Evolutionary conservation across 2,113 vertebrate genomes (phyloP).

Genomic region (Cephalopholis sonnerati): DNA sequence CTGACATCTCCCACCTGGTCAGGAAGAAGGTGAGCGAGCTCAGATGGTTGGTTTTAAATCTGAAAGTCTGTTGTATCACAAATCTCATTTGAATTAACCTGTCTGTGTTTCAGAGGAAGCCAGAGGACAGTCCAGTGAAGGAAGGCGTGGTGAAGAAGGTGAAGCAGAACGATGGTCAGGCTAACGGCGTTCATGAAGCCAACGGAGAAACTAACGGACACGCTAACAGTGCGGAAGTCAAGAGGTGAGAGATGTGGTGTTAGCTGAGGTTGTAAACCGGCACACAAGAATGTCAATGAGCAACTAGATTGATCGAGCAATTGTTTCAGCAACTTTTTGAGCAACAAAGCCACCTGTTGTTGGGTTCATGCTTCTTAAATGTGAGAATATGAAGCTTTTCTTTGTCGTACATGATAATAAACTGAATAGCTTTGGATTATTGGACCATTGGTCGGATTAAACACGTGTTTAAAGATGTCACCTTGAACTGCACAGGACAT

Average conservation of each 20-base stretch:
- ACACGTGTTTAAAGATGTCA: too few species aligned
- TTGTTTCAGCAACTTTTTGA: too few species aligned
- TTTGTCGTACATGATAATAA: too few species aligned
- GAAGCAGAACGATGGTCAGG: constrained; percentile 57
- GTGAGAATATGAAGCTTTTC: too few species aligned
- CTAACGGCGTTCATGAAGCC: background rate
- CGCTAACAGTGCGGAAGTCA: constrained; percentile 17
- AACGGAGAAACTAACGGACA: constrained; percentile 22
- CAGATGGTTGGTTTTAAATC: background rate
- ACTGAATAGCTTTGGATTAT: too few species aligned
- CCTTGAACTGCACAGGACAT: too few species aligned
- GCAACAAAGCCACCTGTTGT: too few species aligned
- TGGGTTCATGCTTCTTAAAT: too few species aligned
- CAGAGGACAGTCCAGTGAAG: constrained; percentile 79
- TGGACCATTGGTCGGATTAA: too few species aligned
- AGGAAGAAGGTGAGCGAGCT: constrained; percentile 75
- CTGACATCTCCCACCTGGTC: constrained; percentile 80
- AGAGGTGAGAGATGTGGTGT: constrained; percentile 33
- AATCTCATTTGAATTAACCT: background rate
- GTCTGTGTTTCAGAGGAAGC: constrained; percentile 73
- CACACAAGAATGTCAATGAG: too few species aligned
- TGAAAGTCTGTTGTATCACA: background rate
- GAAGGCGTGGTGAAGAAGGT: constrained; percentile 67
- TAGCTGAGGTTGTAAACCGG: background rate
- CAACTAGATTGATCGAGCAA: too few species aligned